Conservation (phyloP, 1,140 invertebrate genomes). For the Halictus rubicundus region DNA sequence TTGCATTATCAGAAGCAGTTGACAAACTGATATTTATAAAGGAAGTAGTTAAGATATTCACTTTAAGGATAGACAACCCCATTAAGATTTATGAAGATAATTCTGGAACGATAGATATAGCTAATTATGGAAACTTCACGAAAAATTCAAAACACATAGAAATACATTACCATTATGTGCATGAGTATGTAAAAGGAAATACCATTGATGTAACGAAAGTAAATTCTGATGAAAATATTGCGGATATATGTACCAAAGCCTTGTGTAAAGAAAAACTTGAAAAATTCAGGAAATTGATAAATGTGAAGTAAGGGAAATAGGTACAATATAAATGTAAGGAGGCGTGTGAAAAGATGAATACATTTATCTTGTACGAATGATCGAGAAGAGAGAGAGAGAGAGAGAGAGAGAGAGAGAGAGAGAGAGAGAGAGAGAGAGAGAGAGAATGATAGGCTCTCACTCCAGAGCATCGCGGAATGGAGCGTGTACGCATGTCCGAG, state of each 20-base stretch:
- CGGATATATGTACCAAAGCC: not conserved
- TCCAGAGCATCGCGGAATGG: too few species aligned
- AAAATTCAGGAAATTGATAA: not conserved
- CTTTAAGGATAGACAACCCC: not conserved
- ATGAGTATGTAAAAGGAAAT: conserved; percentile 1
- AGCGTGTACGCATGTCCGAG: too few species aligned
- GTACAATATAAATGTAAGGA: not conserved
- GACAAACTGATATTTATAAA: not conserved
- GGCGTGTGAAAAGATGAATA: too few species aligned
- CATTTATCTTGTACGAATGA: too few species aligned
- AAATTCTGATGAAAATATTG: too few species aligned
- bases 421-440: too few species aligned
- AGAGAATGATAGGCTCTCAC: too few species aligned
- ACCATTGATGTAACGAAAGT: conserved; percentile 18
- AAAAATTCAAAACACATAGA: conserved; percentile 23
- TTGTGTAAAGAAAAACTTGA: conserved; percentile 10
- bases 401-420: too few species aligned
- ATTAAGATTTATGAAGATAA: conserved; percentile 27
- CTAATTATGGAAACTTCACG: conserved; percentile 12
- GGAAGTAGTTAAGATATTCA: not conserved
- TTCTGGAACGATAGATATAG: not conserved
- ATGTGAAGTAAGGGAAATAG: not conserved
- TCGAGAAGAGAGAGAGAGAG: too few species aligned
- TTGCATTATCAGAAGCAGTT: conserved; percentile 16
- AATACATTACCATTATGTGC: conserved; percentile 17